Conservation (phyloP, 2,888 invertebrate species). For the Pachycephus smyrnensis region DNA sequence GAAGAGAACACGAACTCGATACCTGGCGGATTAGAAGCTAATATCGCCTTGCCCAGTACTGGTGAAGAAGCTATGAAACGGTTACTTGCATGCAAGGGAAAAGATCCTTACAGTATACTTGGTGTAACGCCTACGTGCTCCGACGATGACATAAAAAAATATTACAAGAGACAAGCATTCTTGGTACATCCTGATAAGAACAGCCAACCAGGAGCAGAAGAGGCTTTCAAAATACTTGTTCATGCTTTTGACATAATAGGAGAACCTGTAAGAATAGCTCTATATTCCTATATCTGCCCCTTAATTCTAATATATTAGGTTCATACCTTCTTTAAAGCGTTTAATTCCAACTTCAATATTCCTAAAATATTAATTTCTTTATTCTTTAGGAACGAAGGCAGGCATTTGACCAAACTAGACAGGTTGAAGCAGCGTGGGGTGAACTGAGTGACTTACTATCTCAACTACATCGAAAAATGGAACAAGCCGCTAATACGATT, state of each 20-base stretch:
- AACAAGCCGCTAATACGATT: constrained; percentile 94
- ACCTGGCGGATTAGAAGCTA: constrained; percentile 73
- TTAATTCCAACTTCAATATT: constrained; percentile 3
- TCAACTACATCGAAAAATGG: constrained; percentile 93
- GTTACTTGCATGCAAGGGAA: constrained; percentile 91
- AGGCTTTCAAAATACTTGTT: constrained; percentile 95
- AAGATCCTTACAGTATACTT: constrained; percentile 94
- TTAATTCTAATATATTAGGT: not conserved
- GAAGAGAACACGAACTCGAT: constrained; percentile 68
- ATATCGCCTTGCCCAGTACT: constrained; percentile 87
- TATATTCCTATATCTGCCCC: not conserved
- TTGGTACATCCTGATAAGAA: constrained; percentile 97
- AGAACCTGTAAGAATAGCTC: constrained; percentile 76
- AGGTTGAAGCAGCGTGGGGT: constrained; percentile 89
- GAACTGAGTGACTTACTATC: constrained; percentile 89
- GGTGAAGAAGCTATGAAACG: constrained; percentile 97
- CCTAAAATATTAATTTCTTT: not conserved
- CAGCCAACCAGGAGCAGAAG: constrained; percentile 93
- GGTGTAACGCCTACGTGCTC: constrained; percentile 89
- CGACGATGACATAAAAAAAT: constrained; percentile 94
- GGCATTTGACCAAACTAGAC: constrained; percentile 79
- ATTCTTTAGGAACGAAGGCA: constrained; percentile 76
- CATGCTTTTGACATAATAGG: constrained; percentile 96
- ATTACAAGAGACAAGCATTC: constrained; percentile 93
- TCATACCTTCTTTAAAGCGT: not conserved